Evolutionary conservation across 2,888 invertebrate genomes (phyloP).

Genomic region (Ichneumoninae sp.): DNA sequence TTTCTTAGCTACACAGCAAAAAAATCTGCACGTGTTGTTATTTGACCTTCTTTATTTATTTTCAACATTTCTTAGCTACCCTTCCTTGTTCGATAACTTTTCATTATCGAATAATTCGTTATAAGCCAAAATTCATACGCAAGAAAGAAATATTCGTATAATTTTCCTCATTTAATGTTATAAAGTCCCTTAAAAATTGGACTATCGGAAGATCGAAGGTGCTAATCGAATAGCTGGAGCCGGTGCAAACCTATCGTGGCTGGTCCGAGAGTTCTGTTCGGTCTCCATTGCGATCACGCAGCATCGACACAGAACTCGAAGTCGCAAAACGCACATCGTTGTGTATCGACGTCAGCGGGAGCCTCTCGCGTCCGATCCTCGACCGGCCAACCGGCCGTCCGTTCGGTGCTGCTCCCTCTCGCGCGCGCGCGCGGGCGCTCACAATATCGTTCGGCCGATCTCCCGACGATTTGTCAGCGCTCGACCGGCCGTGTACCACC

Average conservation of each 20-base stretch:
- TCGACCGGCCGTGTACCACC: slow-evolving; percentile 80
- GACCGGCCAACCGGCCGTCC: slow-evolving; percentile 36
- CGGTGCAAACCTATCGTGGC: background rate
- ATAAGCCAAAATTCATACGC: too few species aligned
- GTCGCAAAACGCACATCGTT: slow-evolving; percentile 33
- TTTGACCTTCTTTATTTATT: too few species aligned
- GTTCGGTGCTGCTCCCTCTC: slow-evolving; percentile 36
- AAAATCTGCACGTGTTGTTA: too few species aligned
- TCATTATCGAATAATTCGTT: too few species aligned
- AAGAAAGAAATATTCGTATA: too few species aligned
- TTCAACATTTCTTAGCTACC: too few species aligned
- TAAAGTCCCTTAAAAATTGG: too few species aligned
- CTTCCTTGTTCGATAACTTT: too few species aligned
- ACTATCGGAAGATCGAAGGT: too few species aligned
- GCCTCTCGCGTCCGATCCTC: slow-evolving; percentile 21
- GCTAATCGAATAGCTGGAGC: background rate
- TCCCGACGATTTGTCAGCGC: slow-evolving; percentile 82
- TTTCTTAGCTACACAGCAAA: too few species aligned
- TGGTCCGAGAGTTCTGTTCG: background rate
- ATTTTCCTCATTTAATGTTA: too few species aligned
- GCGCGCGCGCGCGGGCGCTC: slow-evolving; percentile 68
- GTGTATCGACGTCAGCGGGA: slow-evolving; percentile 10
- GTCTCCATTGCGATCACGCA: background rate
- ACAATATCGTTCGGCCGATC: slow-evolving; percentile 79
- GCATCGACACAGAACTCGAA: background rate